Evolutionary conservation across 2,888 invertebrate genomes (phyloP), one percentile per base, ranked within the genome.

Genomic region (Ophraella communa): DNA sequence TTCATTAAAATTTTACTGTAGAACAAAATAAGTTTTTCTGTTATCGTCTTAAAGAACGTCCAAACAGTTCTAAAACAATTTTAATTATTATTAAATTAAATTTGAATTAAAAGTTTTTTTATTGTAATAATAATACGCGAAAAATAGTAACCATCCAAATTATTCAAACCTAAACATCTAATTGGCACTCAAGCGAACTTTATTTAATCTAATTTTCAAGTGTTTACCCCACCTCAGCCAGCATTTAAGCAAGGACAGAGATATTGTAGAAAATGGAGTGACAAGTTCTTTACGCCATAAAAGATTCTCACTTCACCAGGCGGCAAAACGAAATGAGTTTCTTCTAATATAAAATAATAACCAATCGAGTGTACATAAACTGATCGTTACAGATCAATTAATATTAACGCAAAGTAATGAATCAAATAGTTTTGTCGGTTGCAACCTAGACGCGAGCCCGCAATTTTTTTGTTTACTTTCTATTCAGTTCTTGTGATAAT

Each of bases 171-270:
- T 52, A 51, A 51, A 27, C 23, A 14, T 51, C 55, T 58, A 51
- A 61, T 44, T 61, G 21, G 35, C 63, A 63, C 68, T 52, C 64
- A 52, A 62, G 63, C 58, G 61, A 65, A 56, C 60, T 58, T 27
- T 14, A 68, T 64, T 68, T 68, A 59, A 64, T 68, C 62, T 62
- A 68, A 68, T 68, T 68, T 65, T 64, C 54, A 62, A 68, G 64
- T 68, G 54, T 14, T 51, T 27, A 65, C 62, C 67, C 67, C 67
- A 52, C 65, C 39, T 65, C 14, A 57, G 30, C 61, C 57, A 52
- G 39, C 57, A 49, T 33, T 23, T 49, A 14, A 42, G 51, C 68
- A 65, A 68, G 68, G 68, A 68, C 68, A 59, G 59, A 65, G 53
- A 68, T 62, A 62, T 63, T 67, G 53, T 58, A 65, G 67, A 68